These are phyloP conservation scores for Willisornis vidua DNA, from an alignment of 2,113 vertebrate genomes.

Conservation along the genomic window DNA sequence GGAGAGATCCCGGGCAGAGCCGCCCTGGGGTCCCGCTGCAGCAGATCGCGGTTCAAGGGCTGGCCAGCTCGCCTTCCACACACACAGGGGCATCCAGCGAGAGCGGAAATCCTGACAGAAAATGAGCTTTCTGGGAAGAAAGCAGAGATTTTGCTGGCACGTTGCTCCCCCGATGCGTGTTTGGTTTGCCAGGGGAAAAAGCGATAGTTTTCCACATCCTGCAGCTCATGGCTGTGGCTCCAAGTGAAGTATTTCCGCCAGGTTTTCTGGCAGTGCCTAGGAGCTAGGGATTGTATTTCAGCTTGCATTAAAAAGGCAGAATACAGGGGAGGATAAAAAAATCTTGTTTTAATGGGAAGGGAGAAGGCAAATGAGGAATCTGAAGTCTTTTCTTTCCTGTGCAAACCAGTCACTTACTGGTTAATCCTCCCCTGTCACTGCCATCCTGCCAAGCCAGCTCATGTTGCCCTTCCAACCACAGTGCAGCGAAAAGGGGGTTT, in stretches of 20 bases:
- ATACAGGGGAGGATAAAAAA: not conserved
- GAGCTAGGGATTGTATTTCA: not conserved
- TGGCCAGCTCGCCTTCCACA: not conserved
- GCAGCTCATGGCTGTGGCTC: not conserved
- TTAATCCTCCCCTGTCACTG: not conserved
- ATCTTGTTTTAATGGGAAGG: not conserved
- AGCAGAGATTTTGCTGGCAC: not conserved
- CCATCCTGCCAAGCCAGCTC: not conserved
- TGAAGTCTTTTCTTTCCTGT: not conserved
- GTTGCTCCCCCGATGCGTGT: not conserved
- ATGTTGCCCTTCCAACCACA: not conserved
- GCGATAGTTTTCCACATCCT: not conserved
- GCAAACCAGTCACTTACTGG: not conserved
- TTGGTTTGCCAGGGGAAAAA: conserved; percentile 23
- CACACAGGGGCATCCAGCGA: not conserved
- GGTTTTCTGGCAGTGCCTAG: not conserved
- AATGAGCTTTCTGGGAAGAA: not conserved
- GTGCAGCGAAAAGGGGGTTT: not conserved
- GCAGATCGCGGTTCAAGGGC: rapidly evolving
- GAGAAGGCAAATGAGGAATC: not conserved
- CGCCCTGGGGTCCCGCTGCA: rapidly evolving
- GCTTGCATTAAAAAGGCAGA: not conserved
- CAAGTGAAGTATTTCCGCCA: not conserved
- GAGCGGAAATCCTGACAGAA: not conserved
- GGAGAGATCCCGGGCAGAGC: not conserved